Percentiles rank a stretch among this genome's conserved stretches.
Conservation (phyloP, 1,140 invertebrate species). For the Aethina tumida region DNA sequence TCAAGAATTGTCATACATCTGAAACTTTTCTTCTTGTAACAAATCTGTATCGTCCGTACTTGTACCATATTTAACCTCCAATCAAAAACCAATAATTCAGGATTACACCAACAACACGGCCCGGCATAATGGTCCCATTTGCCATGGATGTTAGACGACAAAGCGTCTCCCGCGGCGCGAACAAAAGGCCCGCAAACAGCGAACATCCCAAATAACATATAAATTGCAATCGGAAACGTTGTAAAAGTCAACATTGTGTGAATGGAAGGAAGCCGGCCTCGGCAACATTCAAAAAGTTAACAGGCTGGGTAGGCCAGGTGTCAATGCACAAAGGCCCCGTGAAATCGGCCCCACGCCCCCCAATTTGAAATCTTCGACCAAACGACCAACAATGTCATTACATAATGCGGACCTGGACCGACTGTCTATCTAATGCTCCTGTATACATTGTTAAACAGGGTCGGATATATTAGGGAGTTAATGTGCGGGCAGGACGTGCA, state of each 20-base stretch:
- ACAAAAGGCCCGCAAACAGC: constrained; percentile 1
- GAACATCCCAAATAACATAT: constrained; percentile 14
- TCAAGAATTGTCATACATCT: too few species aligned
- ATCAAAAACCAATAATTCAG: too few species aligned
- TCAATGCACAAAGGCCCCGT: constrained; percentile 15
- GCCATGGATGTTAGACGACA: constrained; percentile 2
- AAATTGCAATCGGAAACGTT: constrained; percentile 16
- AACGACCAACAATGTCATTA: constrained; percentile 2
- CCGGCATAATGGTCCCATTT: too few species aligned
- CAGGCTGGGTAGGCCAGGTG: constrained; percentile 17
- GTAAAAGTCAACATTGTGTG: constrained; percentile 13
- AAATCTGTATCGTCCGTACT: too few species aligned
- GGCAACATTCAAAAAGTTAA: constrained; percentile 12
- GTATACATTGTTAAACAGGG: too few species aligned
- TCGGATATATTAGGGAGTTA: too few species aligned
- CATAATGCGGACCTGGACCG: neutral
- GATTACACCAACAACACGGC: too few species aligned
- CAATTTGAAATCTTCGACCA: constrained; percentile 8
- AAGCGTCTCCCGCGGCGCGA: neutral
- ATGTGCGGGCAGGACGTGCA: too few species aligned
- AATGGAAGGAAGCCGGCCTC: constrained; percentile 9
- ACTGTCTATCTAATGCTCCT: too few species aligned
- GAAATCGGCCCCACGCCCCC: constrained; percentile 16
- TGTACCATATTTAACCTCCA: too few species aligned
- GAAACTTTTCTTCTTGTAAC: too few species aligned